Conservation (phyloP, 2,888 invertebrate species). For the Latheticus oryzae region DNA sequence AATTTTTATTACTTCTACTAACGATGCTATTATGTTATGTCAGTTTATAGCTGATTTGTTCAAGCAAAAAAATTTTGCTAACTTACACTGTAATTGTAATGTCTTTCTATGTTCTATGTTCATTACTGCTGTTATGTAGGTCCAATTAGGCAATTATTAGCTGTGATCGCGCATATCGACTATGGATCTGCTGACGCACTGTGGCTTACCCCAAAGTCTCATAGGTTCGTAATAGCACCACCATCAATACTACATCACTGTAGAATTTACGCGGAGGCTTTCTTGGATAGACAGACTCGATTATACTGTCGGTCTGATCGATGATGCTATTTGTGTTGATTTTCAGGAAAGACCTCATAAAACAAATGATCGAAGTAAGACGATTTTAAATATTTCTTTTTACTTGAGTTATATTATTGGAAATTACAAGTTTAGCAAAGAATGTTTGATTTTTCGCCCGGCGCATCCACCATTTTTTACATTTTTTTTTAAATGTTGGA, state of each 20-base stretch:
- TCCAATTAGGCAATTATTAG: constrained; percentile 34
- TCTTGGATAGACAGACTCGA: constrained; percentile 25
- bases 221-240: constrained; percentile 22
- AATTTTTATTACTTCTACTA: too few relatives aligned
- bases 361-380: constrained; percentile 14
- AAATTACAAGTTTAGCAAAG: not conserved
- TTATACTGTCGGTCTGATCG: constrained; percentile 10
- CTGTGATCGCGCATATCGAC: constrained; percentile 22
- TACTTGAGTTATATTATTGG: too few relatives aligned
- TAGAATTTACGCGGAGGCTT: constrained; percentile 19
- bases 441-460: not conserved
- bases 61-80: too few relatives aligned
- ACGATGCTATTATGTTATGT: too few relatives aligned
- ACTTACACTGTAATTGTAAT: too few relatives aligned
- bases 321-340: constrained; percentile 22
- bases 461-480: constrained; percentile 1
- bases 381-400: too few relatives aligned
- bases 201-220: constrained; percentile 7
- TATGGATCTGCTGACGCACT: constrained; percentile 26
- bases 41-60: too few relatives aligned
- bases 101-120: too few relatives aligned
- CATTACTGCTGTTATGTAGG: constrained; percentile 4
- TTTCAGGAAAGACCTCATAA: constrained; percentile 15
- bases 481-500: too few relatives aligned
- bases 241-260: constrained; percentile 28